A percentile compares a stretch with the other conserved stretches of the same genome.
phyloP scores from a whole-genome alignment of 2,888 invertebrate genomes.

The Perithous albicinctus region DNA sequence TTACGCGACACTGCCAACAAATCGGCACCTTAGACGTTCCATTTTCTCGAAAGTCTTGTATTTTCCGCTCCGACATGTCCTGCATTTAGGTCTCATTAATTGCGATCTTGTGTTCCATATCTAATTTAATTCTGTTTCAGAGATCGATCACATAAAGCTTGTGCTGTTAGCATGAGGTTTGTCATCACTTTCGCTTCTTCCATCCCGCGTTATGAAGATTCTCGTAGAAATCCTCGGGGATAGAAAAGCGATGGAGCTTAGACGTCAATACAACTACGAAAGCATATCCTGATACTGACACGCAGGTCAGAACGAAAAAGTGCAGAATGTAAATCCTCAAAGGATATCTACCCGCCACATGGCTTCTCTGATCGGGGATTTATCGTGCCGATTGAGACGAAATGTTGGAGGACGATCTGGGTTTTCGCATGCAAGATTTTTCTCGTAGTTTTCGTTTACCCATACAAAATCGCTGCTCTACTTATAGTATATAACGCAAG shows the following conservation, averaged over 20 bases:
- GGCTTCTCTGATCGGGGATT: slow-evolving; percentile 19
- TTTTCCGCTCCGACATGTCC: not conserved
- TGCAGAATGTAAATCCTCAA: not conserved
- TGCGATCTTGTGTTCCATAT: slow-evolving; percentile 10
- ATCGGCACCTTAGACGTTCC: not conserved
- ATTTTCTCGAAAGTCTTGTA: not conserved
- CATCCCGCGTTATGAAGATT: not conserved
- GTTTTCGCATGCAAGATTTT: not conserved
- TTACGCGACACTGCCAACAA: not conserved
- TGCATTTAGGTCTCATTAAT: not conserved
- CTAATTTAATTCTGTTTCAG: slow-evolving; percentile 2
- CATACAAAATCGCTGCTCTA: not conserved
- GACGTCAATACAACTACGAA: not conserved
- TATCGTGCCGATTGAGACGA: slow-evolving; percentile 5
- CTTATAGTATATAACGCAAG: not conserved
- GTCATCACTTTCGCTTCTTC: slow-evolving; percentile 5
- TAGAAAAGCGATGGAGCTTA: not conserved
- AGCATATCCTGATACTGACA: not conserved
- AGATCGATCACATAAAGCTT: slow-evolving; percentile 12
- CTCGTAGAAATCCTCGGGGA: not conserved
- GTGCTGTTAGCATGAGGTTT: not conserved
- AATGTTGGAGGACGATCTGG: not conserved
- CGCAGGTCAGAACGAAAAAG: not conserved
- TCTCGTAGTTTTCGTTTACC: not conserved
- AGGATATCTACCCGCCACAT: not conserved